Percentiles rank a stretch among this genome's conserved stretches.
Evolutionary conservation across 2,113 vertebrate species (phyloP).

Genomic region (Tyrannus savana): DNA sequence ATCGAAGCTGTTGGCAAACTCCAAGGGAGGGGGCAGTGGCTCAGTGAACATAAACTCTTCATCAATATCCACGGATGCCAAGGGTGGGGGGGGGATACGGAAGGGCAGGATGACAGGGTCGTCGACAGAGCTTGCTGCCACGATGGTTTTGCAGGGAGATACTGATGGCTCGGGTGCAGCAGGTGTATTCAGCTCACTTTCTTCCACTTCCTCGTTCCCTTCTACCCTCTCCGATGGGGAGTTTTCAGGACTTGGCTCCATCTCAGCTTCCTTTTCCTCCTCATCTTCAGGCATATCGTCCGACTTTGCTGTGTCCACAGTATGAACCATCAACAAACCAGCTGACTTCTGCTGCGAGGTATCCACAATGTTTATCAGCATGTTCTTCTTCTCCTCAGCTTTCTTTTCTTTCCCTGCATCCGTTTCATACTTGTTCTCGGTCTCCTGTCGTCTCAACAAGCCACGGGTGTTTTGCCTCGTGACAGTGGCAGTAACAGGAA

Average conservation of each 20-base stretch:
- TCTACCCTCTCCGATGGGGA: conserved; percentile 75
- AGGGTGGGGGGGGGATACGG: conserved; percentile 91
- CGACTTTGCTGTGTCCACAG: conserved; percentile 67
- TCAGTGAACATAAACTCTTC: conserved; percentile 95
- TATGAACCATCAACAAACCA: conserved; percentile 95
- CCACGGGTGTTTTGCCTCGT: conserved; percentile 78
- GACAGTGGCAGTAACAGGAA: conserved; percentile 77
- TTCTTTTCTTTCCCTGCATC: conserved; percentile 79
- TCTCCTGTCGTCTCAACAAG: conserved; percentile 84
- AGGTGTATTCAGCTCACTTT: conserved; percentile 67
- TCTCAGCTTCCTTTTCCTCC: conserved; percentile 67
- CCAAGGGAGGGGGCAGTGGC: conserved; percentile 93
- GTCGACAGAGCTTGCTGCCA: conserved; percentile 84
- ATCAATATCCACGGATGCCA: conserved; percentile 92
- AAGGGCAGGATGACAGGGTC: conserved; percentile 90
- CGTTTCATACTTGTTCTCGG: conserved; percentile 86
- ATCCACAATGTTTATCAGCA: conserved; percentile 81
- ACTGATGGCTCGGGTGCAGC: conserved; percentile 67
- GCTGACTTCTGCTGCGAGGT: conserved; percentile 85
- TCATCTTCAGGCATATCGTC: conserved; percentile 72
- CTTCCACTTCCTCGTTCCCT: conserved; percentile 73
- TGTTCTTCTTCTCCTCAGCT: conserved; percentile 87
- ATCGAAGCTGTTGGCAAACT: conserved; percentile 98
- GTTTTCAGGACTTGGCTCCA: conserved; percentile 62
- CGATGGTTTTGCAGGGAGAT: conserved; percentile 81